These are phyloP conservation scores for Timandra comae DNA, from an alignment of 2,888 invertebrate species.

Conservation along the genomic window DNA sequence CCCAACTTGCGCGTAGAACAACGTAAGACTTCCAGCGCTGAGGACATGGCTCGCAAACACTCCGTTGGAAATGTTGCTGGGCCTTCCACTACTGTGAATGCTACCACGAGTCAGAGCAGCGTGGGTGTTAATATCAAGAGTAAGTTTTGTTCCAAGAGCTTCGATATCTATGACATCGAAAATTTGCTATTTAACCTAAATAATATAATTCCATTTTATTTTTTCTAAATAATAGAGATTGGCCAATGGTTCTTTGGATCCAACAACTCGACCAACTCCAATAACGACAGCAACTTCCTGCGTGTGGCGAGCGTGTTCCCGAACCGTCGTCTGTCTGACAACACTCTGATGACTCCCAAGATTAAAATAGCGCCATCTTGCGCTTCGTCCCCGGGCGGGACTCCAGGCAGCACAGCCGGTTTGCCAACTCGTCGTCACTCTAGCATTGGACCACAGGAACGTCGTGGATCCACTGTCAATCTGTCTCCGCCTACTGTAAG, in stretches of 20 bases:
- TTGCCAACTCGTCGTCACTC: conserved; percentile 92
- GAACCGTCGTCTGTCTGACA: conserved; percentile 92
- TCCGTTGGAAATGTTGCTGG: too few species aligned
- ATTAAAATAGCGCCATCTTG: conserved; percentile 92
- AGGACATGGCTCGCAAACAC: conserved; percentile 93
- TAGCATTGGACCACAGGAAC: conserved; percentile 93
- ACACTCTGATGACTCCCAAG: conserved; percentile 93
- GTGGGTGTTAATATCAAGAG: conserved; percentile 26
- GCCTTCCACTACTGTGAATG: conserved; percentile 13
- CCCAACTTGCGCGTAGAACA: conserved; percentile 92
- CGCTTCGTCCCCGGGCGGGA: conserved; percentile 87
- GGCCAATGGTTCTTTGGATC: conserved; percentile 91
- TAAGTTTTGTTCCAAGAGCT: conserved; percentile 6
- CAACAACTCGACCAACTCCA: conserved; percentile 82
- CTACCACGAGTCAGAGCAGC: conserved; percentile 18
- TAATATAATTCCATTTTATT: too few species aligned
- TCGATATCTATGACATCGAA: too few species aligned
- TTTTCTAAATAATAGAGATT: conserved; percentile 51
- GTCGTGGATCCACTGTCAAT: conserved; percentile 89
- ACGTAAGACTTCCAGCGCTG: conserved; percentile 92
- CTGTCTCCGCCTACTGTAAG: conserved; percentile 93
- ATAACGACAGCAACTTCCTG: conserved; percentile 88
- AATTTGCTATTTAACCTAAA: too few species aligned
- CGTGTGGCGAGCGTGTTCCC: conserved; percentile 89
- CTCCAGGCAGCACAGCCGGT: conserved; percentile 83